A percentile compares a stretch with the other conserved stretches of the same genome.
Evolutionary conservation across 1,140 invertebrate species (phyloP).

Genomic region (Uloborus diversus): DNA sequence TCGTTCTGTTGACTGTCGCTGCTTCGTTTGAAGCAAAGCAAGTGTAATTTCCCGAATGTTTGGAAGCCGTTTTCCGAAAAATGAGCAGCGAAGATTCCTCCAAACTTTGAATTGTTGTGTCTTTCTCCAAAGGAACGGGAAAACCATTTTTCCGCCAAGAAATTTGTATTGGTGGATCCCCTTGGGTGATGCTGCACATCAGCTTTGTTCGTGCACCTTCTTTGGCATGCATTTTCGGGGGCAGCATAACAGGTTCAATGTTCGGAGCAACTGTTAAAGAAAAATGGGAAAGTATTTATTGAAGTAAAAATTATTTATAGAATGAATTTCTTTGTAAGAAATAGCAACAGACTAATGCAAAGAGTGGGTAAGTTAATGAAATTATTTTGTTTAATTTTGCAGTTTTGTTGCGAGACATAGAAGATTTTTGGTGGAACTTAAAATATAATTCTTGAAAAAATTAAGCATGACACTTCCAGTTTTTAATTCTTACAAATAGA

Average conservation of each 20-base stretch:
- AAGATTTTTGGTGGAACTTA: too few species aligned
- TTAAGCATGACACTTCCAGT: too few species aligned
- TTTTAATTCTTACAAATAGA: too few species aligned
- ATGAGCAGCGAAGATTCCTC: constrained; percentile 59
- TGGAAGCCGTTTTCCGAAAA: constrained; percentile 61
- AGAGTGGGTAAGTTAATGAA: too few species aligned
- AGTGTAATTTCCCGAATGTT: constrained; percentile 68
- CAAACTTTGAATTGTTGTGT: constrained; percentile 63
- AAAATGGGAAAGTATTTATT: not conserved
- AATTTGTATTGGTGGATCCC: constrained; percentile 91
- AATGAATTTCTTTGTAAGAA: not conserved
- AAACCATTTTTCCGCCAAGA: constrained; percentile 86
- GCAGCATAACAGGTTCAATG: constrained; percentile 72
- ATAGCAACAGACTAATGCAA: too few species aligned
- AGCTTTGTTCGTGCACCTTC: constrained; percentile 89
- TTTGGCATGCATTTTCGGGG: constrained; percentile 73
- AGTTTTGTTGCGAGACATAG: too few species aligned
- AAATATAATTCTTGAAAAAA: too few species aligned
- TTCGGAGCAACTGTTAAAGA: constrained; percentile 67
- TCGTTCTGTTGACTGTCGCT: constrained; percentile 64
- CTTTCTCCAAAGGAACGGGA: constrained; percentile 69
- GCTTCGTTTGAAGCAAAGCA: constrained; percentile 67
- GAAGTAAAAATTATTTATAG: not conserved
- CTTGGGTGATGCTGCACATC: constrained; percentile 92
- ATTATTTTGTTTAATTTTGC: too few species aligned